A percentile compares a stretch with the other conserved stretches of the same genome.
These are phyloP conservation scores for Radopholus similis DNA, from an alignment of 1,140 invertebrate species.

Conservation along the genomic window DNA sequence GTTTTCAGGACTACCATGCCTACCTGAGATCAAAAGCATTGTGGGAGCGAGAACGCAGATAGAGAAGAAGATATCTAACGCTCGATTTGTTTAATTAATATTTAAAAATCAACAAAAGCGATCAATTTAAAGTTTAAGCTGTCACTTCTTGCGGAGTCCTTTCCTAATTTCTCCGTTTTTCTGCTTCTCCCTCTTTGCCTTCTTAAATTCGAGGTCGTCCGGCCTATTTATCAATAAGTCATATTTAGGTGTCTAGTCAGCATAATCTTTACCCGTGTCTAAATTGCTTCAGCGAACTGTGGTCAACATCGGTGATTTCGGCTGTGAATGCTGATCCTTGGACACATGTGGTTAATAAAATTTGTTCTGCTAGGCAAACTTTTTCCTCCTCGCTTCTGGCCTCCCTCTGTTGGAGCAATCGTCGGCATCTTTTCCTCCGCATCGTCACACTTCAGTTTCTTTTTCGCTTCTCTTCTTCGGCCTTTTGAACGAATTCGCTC, in stretches of 20 bases:
- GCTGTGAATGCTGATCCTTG: slow-evolving; percentile 34
- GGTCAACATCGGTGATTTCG: slow-evolving; percentile 27
- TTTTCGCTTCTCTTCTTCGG: slow-evolving; percentile 5
- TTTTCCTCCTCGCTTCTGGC: neutral
- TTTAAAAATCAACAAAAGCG: neutral
- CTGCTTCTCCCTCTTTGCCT: slow-evolving; percentile 39
- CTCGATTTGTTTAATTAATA: neutral
- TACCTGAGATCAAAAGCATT: no score
- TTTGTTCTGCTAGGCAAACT: neutral
- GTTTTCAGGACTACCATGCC: no score
- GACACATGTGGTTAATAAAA: slow-evolving; percentile 7
- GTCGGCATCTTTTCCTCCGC: slow-evolving; percentile 5
- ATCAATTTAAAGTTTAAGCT: neutral
- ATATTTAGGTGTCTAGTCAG: neutral
- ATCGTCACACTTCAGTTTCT: neutral
- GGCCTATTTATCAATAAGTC: slow-evolving; percentile 30
- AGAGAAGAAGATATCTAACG: slow-evolving; percentile 1
- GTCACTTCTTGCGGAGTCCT: neutral
- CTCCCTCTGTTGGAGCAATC: neutral
- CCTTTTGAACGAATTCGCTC: neutral
- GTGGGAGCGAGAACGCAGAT: no score
- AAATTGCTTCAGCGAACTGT: slow-evolving; percentile 33
- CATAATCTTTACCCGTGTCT: slow-evolving; percentile 29
- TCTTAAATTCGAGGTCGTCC: slow-evolving; percentile 47
- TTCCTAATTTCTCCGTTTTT: slow-evolving; percentile 24